Evolutionary conservation across 2,797 vertebrate genomes (phyloP).

Genomic region (Cheirogaleus major): DNA sequence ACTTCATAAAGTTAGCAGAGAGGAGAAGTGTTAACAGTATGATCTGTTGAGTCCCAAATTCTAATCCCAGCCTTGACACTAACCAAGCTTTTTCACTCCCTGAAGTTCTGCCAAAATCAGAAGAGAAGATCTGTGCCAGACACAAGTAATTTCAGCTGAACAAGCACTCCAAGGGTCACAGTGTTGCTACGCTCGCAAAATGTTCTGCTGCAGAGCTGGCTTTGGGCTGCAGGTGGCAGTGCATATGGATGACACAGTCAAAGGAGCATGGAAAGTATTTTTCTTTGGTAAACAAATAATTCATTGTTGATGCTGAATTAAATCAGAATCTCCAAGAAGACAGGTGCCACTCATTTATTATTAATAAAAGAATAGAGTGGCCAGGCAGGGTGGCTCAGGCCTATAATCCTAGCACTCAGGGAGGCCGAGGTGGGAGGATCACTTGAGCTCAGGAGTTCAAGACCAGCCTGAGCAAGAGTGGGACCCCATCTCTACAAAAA

Average conservation of each 20-base stretch:
- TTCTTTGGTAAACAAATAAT: conserved; percentile 47
- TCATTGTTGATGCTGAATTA: not conserved
- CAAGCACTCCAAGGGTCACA: conserved; percentile 47
- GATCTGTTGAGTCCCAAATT: conserved; percentile 77
- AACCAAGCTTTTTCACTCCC: conserved; percentile 74
- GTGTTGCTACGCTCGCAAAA: not conserved
- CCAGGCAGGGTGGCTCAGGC: not conserved
- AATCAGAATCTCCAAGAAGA: not conserved
- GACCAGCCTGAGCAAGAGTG: not conserved
- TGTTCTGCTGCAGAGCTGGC: not conserved
- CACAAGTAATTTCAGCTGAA: conserved; percentile 68
- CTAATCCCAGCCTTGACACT: conserved; percentile 77
- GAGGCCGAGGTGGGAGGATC: not conserved
- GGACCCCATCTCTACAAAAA: not conserved
- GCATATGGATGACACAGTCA: not conserved
- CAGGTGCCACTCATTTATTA: not conserved
- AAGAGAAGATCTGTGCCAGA: conserved; percentile 68
- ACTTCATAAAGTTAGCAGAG: conserved; percentile 80
- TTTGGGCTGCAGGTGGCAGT: not conserved
- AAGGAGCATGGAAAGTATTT: not conserved
- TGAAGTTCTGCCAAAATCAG: conserved; percentile 66
- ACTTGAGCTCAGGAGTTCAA: not conserved
- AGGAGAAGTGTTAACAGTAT: conserved; percentile 78
- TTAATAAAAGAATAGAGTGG: not conserved
- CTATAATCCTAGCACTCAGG: not conserved